Evolutionary conservation across 1,140 invertebrate genomes (phyloP), one percentile per base, ranked within the genome.

Genomic region (Camponotus floridanus): DNA sequence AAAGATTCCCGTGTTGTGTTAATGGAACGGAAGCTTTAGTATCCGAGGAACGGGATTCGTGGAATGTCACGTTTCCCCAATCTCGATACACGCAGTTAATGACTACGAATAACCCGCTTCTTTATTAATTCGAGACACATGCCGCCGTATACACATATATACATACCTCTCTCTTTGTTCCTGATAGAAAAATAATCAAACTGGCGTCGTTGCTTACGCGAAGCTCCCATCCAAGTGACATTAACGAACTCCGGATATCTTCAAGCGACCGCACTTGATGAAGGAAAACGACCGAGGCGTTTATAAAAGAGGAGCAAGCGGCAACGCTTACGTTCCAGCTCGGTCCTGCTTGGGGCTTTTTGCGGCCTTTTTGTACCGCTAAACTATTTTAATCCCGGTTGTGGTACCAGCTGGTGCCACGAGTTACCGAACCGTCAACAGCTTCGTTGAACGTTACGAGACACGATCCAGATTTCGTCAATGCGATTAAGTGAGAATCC

Each of bases 341-440:
- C 59, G 62, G 62, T 62, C 26, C 13, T 26, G 62, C 73, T 42
- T 55, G 13, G 13, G 13, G 31, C 31, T 57, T 21, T 45, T 76
- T 18, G 74, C 76, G 11, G 57, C 13, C 57, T 86, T 88, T 86
- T 88, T 86, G 42, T 71, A 65, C 48, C 57, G 48, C 18, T 64
- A 18, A 76, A 89, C 88, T 89, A 89, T 89, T 88, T 89, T 88
- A 86, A 88, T 89, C 64, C 70, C 83, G 71, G 64, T 81, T 81
- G 15, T 51, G 62, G 70, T 86, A 55, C 36, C 87, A 89, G 64
- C 87, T 86, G 87, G 57, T 42, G 87, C 71, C 55, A 62, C 26
- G 55, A 89, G 79, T 45, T 62, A 86, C 62, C 57, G 61, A 86
- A 70, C 36, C 48, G 61, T 86, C 76, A 71, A 88, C 64, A 59